These are phyloP conservation scores for Odontamblyopus rebecca DNA, from an alignment of 2,797 vertebrate species.

Conservation along the genomic window DNA sequence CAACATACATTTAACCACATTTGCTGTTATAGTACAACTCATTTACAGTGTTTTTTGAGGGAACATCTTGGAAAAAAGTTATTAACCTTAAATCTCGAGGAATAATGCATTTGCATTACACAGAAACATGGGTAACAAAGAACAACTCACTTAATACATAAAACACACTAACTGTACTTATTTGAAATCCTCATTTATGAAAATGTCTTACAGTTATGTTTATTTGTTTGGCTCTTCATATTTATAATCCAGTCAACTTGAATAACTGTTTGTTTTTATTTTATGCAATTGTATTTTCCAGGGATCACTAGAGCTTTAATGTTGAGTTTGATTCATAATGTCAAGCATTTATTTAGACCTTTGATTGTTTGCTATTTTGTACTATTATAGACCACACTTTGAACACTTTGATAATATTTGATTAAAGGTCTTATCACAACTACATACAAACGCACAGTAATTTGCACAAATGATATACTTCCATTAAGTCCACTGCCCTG, in stretches of 20 bases:
- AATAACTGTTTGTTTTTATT: neutral
- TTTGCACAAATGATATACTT: constrained; percentile 37
- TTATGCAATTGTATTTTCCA: neutral
- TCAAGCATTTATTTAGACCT: constrained; percentile 23
- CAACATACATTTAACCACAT: neutral
- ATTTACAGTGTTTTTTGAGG: too few species aligned
- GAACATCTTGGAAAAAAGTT: neutral
- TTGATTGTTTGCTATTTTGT: constrained; percentile 43
- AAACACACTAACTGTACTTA: neutral
- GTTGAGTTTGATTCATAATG: constrained; percentile 9
- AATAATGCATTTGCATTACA: neutral
- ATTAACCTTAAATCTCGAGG: neutral
- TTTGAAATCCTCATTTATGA: neutral
- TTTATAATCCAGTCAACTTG: neutral
- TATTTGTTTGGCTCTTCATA: neutral
- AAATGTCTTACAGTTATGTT: neutral
- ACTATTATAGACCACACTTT: constrained; percentile 5
- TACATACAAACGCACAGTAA: constrained; percentile 16
- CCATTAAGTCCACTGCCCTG: constrained; percentile 4
- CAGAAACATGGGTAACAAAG: neutral
- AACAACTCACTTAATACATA: neutral
- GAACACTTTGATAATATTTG: constrained; percentile 9
- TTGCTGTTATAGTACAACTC: too few species aligned
- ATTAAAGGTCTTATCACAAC: constrained; percentile 1
- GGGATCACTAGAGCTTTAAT: constrained; percentile 8